Base-by-base conservation (phyloP, 2,888 invertebrate genomes). In the Altica lythri region DNA sequence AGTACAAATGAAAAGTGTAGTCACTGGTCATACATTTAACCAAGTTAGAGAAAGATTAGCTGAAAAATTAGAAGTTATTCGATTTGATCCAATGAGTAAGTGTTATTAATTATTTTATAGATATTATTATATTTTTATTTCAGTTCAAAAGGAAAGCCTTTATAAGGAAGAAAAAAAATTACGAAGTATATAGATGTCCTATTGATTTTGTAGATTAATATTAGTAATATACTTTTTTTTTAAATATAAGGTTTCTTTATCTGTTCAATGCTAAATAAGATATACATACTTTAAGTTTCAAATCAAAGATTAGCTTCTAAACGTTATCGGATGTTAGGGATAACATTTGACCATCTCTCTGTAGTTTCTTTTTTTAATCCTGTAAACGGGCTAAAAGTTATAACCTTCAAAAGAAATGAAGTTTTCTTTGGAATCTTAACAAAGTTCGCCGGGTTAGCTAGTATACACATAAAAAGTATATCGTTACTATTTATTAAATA, bases 41-140 rank as follows among this genome's bases (percentile, higher is more conserved):
- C 71, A 74, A 52, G 80, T 87, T 37, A 80, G 92, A 52, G 90
- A 90, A 66, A 81, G 92, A 62, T 72, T 88, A 38, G 88, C 79
- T 1, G 92, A 92, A 8, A 93, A 92, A 80, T 57, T 90, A 45
- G 92, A 92, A 77, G 59, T 85, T 0, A 77, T 90, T 55, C 74
- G 80, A 47, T 91, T 85, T 65, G 92, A 93, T 79, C 92, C 92
- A 0, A 88, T 79, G 63, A 85, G 92, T 92, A 79, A 86, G 86
- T 83, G 9, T 4, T 17, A 35, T 22, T 4, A 35, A 46, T 17
- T 22, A 13, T n/a, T n/a, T 25, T 35, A 5, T 17, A 32, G 8
- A 4, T 2, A 45, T 18, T 6, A 16, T 55, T 53, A 14, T 53
- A 47, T 30, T 53, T 68, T 64, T 62, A 50, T 84, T 86, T 60